These are phyloP conservation scores for Mimumesa dahlbomi DNA, from an alignment of 2,888 invertebrate genomes.

Conservation along the genomic window DNA sequence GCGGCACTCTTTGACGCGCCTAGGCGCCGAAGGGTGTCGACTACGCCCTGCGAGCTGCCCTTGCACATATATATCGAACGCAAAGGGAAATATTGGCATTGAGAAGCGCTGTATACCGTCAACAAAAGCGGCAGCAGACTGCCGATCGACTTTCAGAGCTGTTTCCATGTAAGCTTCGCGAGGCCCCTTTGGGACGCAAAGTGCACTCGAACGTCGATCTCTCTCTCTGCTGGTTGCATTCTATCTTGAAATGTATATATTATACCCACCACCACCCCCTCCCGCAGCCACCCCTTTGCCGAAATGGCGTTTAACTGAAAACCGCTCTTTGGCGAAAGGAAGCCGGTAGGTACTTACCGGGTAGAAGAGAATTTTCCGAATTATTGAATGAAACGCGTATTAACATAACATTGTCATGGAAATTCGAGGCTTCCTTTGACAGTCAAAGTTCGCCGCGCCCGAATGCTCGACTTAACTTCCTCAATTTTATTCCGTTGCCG, in stretches of 20 bases:
- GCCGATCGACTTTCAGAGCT: conserved; percentile 55
- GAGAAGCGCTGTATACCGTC: conserved; percentile 31
- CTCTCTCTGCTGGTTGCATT: conserved; percentile 47
- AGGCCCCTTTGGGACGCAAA: conserved; percentile 44
- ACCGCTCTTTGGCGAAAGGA: conserved; percentile 1
- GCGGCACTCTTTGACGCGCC: too few relatives aligned
- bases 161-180: conserved; percentile 49
- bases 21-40: too few relatives aligned
- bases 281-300: background rate
- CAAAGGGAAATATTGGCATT: conserved; percentile 49
- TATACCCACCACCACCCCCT: background rate
- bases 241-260: conserved; percentile 35
- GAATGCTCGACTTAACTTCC: background rate
- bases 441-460: conserved; percentile 1
- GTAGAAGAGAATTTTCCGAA: conserved; percentile 20
- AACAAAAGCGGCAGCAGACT: conserved; percentile 51
- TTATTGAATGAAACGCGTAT: conserved; percentile 19
- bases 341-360: conserved; percentile 2
- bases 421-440: conserved; percentile 12
- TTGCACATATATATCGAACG: too few relatives aligned
- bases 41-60: too few relatives aligned
- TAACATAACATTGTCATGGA: conserved; percentile 22
- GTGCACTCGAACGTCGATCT: conserved; percentile 54
- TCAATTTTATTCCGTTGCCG: too few relatives aligned
- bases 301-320: conserved; percentile 7